Evolutionary conservation across 1,140 invertebrate species (phyloP), one percentile per base, ranked within the genome.

Genomic region (Gryllus bimaculatus): DNA sequence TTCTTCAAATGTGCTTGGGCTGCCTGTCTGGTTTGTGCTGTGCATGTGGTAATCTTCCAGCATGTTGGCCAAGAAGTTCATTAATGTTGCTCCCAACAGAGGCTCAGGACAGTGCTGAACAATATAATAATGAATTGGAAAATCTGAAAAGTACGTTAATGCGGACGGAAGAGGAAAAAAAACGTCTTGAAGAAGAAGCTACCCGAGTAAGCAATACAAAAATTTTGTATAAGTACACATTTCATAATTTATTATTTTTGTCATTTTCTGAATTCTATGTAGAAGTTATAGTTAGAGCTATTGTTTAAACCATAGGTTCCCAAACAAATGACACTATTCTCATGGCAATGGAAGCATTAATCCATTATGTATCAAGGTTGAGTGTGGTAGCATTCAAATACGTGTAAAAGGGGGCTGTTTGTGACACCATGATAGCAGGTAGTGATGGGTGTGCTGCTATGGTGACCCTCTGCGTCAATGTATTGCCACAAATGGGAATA

Each of bases 161-260:
- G 15, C 92, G 95, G 81, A 89, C 90, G 75, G 94, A 95, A 82
- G 96, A 97, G 81, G 95, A 97, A 83, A 94, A 94, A 81, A 90
- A 91, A 80, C 88, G 95, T 79, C 86, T 97, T 76, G 90, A 93
- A 82, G 87, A 90, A 75, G 95, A 98, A 85, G 90, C 94, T 15
- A 86, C 87, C 73, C 91, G 94, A 84, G 90, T 91, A 82, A 80
- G 81, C 82, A 15, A 21, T 73, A 26, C 74, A 3, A 66, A 39
- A 39, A 39, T 39, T 39, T 39, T 39, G 1, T 39, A 39, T 39
- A 39, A 3, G 54, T 66, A 13, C 1, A 66, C 7, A 66, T 66
- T 66, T 66, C 1, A 10, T 39, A 39, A 66, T 66, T 66, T 66
- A 13, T 66, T 66, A 66, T 18, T 66, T 66, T 66, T 10, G 54